Base-by-base conservation (phyloP, 2,888 invertebrate species). In the Cactoblastis cactorum region DNA sequence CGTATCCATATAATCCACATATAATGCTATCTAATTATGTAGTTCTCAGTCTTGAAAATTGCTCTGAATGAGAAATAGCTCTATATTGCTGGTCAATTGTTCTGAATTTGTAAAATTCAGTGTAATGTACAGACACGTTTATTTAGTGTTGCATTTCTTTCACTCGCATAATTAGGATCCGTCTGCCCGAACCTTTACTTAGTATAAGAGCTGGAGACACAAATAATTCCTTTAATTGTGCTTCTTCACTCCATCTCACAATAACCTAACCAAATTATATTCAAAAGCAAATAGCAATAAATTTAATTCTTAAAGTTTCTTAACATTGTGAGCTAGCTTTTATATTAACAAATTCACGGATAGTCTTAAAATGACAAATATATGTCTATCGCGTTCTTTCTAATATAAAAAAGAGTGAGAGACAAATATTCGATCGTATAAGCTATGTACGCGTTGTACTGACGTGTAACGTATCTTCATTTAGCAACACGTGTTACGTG, bases 141-240 rank as follows among this genome's bases (percentile, higher is more conserved):
- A 35, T 22, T 35, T 35, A 35, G 11, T 24, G 46, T 43, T 43
- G 43, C 43, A 43, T 43, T 43, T 43, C 43, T 43, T 24, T 43
- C 43, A 28, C 28, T 43, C 43, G 43, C 43, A 28, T 28, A 43
- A 8, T 24, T 43, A 22, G 39, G 12, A 43, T 43, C 39, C 24
- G 43, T 14, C 28, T 24, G 41, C 43, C 43, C 43, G 24, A 43
- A 17, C 43, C 41, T 28, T 43, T 11, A 43, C 12, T 1, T 43
- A 43, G 43, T 43, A 28, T 43, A 28, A 28, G 14, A 43, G 43
- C 43, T 43, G 28, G 41, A 9, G 11, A 17, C 43, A 43, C 28
- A 17, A 32, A 43, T 15, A 11, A 8, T 2, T n/a, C 8, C 17
- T n/a, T 2, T 35, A 8, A 4, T 35, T 35, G 1, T 37, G 9